phyloP scores from a whole-genome alignment of 2,113 vertebrate species.

The Oxyura jamaicensis region DNA sequence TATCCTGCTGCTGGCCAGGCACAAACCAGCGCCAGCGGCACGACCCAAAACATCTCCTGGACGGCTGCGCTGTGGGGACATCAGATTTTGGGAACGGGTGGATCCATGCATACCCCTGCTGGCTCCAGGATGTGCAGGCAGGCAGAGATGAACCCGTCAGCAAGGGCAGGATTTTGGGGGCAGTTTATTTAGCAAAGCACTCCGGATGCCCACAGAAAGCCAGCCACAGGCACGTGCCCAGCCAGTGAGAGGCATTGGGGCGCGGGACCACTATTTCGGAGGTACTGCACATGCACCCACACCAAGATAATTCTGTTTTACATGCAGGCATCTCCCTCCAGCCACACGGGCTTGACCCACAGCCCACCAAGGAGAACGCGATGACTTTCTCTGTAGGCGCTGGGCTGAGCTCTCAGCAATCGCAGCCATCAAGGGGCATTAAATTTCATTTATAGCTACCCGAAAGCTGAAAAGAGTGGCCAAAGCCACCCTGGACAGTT shows the following conservation, averaged over 20 bases:
- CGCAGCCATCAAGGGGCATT: not conserved
- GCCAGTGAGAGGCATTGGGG: fast-evolving
- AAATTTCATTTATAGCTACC: not conserved
- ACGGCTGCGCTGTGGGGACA: fast-evolving
- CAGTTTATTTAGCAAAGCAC: fast-evolving
- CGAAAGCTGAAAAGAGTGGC: not conserved
- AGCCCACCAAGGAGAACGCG: fast-evolving
- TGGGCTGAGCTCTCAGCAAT: not conserved
- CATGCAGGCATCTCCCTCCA: not conserved
- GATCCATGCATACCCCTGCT: not conserved
- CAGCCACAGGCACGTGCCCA: not conserved
- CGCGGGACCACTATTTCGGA: not conserved
- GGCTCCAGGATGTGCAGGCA: not conserved
- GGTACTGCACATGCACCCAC: not conserved
- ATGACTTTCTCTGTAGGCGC: fast-evolving
- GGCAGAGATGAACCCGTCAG: not conserved
- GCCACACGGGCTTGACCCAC: fast-evolving
- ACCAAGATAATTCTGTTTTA: not conserved
- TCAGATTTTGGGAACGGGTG: fast-evolving
- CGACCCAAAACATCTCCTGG: fast-evolving
- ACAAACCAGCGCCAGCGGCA: fast-evolving
- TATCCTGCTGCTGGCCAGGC: not conserved
- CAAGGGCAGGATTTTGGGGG: not conserved
- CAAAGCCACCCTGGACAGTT: not conserved
- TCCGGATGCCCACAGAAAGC: fast-evolving